Base-by-base conservation (phyloP, 2,113 vertebrate genomes). In the Sinosuthora webbiana region DNA sequence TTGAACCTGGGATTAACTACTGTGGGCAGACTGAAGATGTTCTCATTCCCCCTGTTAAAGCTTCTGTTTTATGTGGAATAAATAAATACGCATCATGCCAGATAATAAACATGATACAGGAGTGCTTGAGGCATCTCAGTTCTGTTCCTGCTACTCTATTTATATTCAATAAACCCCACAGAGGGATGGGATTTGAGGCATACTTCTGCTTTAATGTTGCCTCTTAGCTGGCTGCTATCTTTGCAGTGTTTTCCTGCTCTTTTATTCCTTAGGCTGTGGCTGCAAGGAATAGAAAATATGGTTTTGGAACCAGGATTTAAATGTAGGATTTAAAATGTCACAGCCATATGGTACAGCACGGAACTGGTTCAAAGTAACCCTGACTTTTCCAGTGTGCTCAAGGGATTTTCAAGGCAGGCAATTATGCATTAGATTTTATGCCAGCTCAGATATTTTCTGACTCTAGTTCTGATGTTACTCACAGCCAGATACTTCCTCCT, bases 61-160 rank as follows among this genome's bases (percentile, higher is more conserved):
- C 47, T 94, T 80, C 55, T 93, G 68, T 65, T 92, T 88, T 89
- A 89, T 81, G 59, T 86, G 76, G 37, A 93, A 94, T 77, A 96
- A 94, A 95, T 76, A 94, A 94, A 81, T 67, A 76, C 93, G 60
- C n/a, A 62, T 70, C 71, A 30, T 76, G 59, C 63, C 67, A 81
- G 76, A 90, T 88, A 90, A 86, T 90, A 93, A 95, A 92, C 55
- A 74, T 1, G 79, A 94, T 86, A 81, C 59, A 67, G 71, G 37
- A 94, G 33, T 59, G 79, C 95, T 93, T 86, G 71, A 52, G 76
- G 88, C 86, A 81, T 75, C 80, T 93, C 5, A 0, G 24, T 81
- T 96, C 55, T 83, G 21, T 86, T 94, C 64, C 86, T 74, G 68
- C 37, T 89, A 67, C 69, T 83, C 76, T 96, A 89, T 94, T 94